These are phyloP conservation scores for Hesperophylax magnus DNA, from an alignment of 1,140 invertebrate genomes.

Conservation along the genomic window DNA sequence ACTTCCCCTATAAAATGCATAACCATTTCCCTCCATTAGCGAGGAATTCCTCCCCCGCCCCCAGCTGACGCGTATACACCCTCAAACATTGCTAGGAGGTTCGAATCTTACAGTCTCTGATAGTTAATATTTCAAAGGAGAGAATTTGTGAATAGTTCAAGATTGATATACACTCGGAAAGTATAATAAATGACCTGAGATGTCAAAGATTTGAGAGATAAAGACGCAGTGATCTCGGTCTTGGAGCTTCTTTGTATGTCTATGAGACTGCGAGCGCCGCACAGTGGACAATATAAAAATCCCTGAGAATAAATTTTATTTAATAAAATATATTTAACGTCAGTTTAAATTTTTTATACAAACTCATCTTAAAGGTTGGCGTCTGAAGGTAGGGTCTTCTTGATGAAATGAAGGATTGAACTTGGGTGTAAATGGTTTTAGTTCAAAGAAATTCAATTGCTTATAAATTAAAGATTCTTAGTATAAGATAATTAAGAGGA, in stretches of 20 bases:
- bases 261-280: neutral
- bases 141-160: conserved; percentile 15
- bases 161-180: conserved; percentile 42
- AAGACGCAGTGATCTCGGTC: conserved; percentile 37
- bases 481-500: too few relatives aligned
- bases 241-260: conserved; percentile 17
- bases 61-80: conserved; percentile 35
- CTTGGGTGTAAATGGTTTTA: too few relatives aligned
- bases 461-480: too few relatives aligned
- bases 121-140: conserved; percentile 35
- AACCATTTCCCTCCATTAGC: conserved; percentile 32
- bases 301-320: too few relatives aligned
- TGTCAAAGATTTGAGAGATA: conserved; percentile 57
- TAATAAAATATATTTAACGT: too few relatives aligned
- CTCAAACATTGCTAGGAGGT: neutral
- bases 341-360: too few relatives aligned
- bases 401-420: too few relatives aligned
- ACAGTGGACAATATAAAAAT: too few relatives aligned
- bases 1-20: conserved; percentile 20
- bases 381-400: too few relatives aligned
- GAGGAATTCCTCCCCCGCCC: conserved; percentile 7
- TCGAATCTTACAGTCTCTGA: neutral
- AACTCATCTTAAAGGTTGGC: too few relatives aligned
- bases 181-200: conserved; percentile 56
- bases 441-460: too few relatives aligned